Base-by-base conservation (phyloP, 2,888 invertebrate genomes). In the Patella caerulea region DNA sequence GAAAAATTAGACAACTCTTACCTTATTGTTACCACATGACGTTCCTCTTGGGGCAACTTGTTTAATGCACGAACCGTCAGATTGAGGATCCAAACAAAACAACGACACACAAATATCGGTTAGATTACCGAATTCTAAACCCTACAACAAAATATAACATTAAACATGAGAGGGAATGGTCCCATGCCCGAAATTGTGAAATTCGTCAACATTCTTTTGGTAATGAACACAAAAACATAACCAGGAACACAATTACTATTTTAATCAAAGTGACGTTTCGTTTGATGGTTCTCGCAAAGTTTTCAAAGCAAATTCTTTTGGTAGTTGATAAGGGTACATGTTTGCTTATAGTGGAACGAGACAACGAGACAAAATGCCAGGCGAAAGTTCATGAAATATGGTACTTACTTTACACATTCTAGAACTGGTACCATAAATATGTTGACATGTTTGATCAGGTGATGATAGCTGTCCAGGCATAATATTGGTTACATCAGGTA, bases 41-140 rank as follows among this genome's bases (percentile, higher is more conserved):
- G 87, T 87, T 3, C 87, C 88, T 55, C 85, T 79, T 24, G 86
- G 86, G 1, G 88, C 87, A 3, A 84, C 83, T 70, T 87, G 85
- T 9, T 83, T 79, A 11, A 83, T 85, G 80, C 88, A 88, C 52
- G 84, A 83, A 53, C 76, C 81, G 19, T 69, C 70, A 0, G 85
- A 83, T 56, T 74, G 74, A 11, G 87, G 86, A 73, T 87, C 86
- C 59, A 83, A 79, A 72, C 88, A 88, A 75, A 83, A 88, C 86
- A 88, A 85, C n/a, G 83, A 82, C 3, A 85, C 85, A 77, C 88
- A 88, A 14, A 88, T 79, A 11, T 78, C 82, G 17, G 78, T 76
- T 11, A 78, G 73, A 45, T 81, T 78, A 14, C 86, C 85, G 71
- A 87, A 87, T 56, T 87, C 86, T 3, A 82, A 76, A 9, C 86